These are phyloP conservation scores for Apamea epomidion DNA, from an alignment of 2,888 invertebrate genomes.

Conservation along the genomic window DNA sequence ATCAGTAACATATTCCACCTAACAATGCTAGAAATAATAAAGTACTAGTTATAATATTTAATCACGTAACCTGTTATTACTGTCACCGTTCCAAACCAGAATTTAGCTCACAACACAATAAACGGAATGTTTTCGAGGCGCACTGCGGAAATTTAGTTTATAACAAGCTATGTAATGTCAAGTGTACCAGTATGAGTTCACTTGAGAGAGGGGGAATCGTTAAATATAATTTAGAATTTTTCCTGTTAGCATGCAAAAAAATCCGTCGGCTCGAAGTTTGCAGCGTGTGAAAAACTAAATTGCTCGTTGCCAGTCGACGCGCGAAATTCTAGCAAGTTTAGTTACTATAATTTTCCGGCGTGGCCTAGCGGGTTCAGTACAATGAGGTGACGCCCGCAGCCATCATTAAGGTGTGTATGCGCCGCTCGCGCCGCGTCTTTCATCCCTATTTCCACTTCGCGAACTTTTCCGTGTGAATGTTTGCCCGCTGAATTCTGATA, in stretches of 20 bases:
- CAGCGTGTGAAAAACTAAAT: slow-evolving; percentile 69
- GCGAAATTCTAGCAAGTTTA: slow-evolving; percentile 78
- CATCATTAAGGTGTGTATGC: slow-evolving; percentile 82
- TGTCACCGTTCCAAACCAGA: slow-evolving; percentile 25
- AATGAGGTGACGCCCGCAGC: slow-evolving; percentile 81
- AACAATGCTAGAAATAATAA: slow-evolving; percentile 4
- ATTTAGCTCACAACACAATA: slow-evolving; percentile 49
- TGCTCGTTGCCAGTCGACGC: slow-evolving; percentile 64
- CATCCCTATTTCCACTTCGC: slow-evolving; percentile 69
- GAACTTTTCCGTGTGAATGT: slow-evolving; percentile 67
- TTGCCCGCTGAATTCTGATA: slow-evolving; percentile 64
- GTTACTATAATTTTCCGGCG: slow-evolving; percentile 86
- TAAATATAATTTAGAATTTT: slow-evolving; percentile 58
- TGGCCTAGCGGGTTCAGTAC: slow-evolving; percentile 74
- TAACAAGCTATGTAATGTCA: slow-evolving; percentile 54
- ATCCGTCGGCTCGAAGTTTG: slow-evolving; percentile 55
- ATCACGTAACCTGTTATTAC: slow-evolving; percentile 28
- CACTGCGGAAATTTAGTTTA: slow-evolving; percentile 49
- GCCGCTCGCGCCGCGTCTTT: slow-evolving; percentile 70
- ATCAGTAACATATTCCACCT: background rate
- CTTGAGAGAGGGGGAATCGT: slow-evolving; percentile 47
- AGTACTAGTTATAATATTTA: slow-evolving; percentile 35
- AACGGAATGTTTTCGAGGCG: slow-evolving; percentile 35
- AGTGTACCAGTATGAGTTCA: slow-evolving; percentile 32
- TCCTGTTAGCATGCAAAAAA: slow-evolving; percentile 46